Conservation (phyloP, 2,888 invertebrate genomes). For the Nymphalis polychloros region DNA sequence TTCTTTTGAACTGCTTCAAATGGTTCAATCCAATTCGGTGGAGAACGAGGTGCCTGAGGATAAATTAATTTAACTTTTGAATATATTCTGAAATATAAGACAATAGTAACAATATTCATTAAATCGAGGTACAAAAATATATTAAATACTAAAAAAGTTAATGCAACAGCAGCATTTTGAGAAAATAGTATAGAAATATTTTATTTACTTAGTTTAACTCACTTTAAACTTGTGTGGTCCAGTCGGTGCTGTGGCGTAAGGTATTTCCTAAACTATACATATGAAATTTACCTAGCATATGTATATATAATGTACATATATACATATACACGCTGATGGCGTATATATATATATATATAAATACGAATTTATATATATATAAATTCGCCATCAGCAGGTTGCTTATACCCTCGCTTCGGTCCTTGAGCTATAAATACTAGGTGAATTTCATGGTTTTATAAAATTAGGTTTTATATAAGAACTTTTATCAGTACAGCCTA, state of each 20-base stretch:
- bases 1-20: conserved; percentile 48
- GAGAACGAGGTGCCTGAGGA: conserved; percentile 50
- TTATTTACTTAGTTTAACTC: neutral
- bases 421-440: neutral
- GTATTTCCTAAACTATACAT: conserved; percentile 43
- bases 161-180: no score
- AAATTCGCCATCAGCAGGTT: neutral
- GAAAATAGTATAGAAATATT: neutral
- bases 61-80: neutral
- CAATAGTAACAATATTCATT: no score
- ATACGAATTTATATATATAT: no score
- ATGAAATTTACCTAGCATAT: no score
- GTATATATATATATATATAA: no score
- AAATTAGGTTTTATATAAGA: no score
- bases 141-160: no score
- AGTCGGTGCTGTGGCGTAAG: conserved; percentile 59
- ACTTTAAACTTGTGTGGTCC: conserved; percentile 50
- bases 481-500: no score
- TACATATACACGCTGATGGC: no score
- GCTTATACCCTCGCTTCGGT: neutral
- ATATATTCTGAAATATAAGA: no score
- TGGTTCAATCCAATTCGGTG: conserved; percentile 48
- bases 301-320: no score
- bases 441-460: neutral
- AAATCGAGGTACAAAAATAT: no score